Evolutionary conservation across 2,113 vertebrate species (phyloP).

Genomic region (Chloropsis hardwickii): DNA sequence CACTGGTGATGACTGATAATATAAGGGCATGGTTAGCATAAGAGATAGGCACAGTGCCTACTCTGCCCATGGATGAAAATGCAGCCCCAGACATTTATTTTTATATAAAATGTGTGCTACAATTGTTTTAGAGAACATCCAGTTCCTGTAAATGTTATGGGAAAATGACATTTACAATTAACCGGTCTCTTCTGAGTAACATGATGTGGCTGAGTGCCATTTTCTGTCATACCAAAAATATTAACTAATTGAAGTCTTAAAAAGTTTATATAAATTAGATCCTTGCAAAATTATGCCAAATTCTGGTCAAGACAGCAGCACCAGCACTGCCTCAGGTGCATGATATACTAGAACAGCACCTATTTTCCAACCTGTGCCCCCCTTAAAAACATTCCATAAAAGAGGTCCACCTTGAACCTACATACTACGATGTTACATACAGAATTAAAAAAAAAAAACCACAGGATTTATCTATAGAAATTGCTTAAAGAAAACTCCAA

Average conservation of each 20-base stretch:
- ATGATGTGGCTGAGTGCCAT: conserved; percentile 63
- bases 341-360: neutral
- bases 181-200: conserved; percentile 54
- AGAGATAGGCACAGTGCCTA: neutral
- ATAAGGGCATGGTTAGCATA: neutral
- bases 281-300: neutral
- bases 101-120: conserved; percentile 36
- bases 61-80: conserved; percentile 5
- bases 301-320: conserved; percentile 9
- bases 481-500: neutral
- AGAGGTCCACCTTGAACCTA: neutral
- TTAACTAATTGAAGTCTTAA: conserved; percentile 58
- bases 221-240: conserved; percentile 68
- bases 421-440: neutral
- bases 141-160: conserved; percentile 72
- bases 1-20: neutral
- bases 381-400: neutral
- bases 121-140: conserved; percentile 67
- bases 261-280: neutral
- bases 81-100: neutral
- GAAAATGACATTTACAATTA: conserved; percentile 72
- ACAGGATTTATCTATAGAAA: neutral
- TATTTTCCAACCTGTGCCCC: neutral
- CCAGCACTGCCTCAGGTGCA: neutral
- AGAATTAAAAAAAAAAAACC: too few species aligned